Base-by-base conservation (phyloP, 2,888 invertebrate species). In the Blera fallax region DNA sequence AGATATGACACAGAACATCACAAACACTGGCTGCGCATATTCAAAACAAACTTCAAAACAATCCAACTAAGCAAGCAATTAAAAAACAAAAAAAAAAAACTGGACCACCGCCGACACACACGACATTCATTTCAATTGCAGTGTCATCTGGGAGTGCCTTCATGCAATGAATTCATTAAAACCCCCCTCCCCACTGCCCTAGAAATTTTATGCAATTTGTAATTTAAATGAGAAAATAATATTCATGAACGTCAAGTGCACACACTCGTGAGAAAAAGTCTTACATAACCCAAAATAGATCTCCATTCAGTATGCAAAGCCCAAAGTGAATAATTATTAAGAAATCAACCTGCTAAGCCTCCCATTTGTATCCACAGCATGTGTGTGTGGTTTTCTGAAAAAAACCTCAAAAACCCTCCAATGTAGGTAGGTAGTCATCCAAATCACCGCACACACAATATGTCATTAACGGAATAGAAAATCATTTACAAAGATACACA, bases 201-300 rank as follows among this genome's bases (percentile, higher is more conserved):
- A 81, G 76, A 83, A 70, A 69, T 32, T 21, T 32, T 43, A 24
- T 50, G 24, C 43, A 65, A 60, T 52, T 77, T 72, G 65, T 56
- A 65, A 78, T 43, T 72, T 21, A 67, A 72, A 77, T 65, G 32
- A 40, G 21, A n/a, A 34, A 60, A 60, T 14, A 6, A 34, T n/a
- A 34, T 32, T 18, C 16, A 18, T 21, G 6, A 14, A 62, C 45
- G 32, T 10, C 72, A 81, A 62, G 76, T 76, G 50, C 60, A 60
- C 16, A 52, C 45, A 40, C 48, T 64, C 27, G 21, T 64, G 72
- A 79, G 70, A 48, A 72, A n/a, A 62, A 56, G 29, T 34, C 69
- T 81, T 81, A 45, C 81, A 69, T 76, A 80, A 73, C 40, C 0
- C 37, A n/a, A 16, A 1, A 18, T 40, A 14, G 1, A 56, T 37